phyloP scores from a whole-genome alignment of 2,797 vertebrate genomes.

The Carcharodon carcharias region DNA sequence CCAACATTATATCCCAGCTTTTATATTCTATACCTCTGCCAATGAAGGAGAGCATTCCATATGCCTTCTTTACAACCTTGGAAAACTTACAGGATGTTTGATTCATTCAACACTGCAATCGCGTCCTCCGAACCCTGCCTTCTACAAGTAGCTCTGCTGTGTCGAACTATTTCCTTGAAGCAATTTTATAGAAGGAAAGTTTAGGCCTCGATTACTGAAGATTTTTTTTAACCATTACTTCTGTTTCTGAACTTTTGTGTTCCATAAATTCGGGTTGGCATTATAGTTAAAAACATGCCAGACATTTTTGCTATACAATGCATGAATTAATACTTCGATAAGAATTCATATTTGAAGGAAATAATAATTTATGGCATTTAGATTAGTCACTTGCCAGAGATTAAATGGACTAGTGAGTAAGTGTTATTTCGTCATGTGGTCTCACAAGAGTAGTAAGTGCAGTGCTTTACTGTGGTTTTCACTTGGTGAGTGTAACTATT shows the following conservation, averaged over 20 bases:
- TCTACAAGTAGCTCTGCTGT: not conserved
- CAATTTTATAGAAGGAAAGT: not conserved
- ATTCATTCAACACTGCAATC: not conserved
- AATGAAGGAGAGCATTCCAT: too few relatives aligned
- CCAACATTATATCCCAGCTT: too few relatives aligned
- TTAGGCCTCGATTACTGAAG: not conserved
- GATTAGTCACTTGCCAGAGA: not conserved
- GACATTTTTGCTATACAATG: not conserved
- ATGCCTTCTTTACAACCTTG: not conserved
- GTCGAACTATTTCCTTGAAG: not conserved
- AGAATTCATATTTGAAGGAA: not conserved
- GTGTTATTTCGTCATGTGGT: not conserved
- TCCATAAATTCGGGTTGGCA: not conserved
- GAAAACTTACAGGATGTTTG: not conserved
- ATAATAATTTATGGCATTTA: not conserved
- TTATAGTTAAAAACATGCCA: not conserved
- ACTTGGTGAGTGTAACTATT: not conserved
- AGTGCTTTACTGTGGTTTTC: not conserved
- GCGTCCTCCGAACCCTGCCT: not conserved
- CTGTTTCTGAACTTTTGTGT: not conserved
- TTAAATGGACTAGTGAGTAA: not conserved
- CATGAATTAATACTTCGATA: not conserved
- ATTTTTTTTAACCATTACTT: not conserved
- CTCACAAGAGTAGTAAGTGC: not conserved
- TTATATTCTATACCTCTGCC: too few relatives aligned